These are phyloP conservation scores for Lasius fuliginosus DNA, from an alignment of 2,888 invertebrate genomes.

Conservation along the genomic window DNA sequence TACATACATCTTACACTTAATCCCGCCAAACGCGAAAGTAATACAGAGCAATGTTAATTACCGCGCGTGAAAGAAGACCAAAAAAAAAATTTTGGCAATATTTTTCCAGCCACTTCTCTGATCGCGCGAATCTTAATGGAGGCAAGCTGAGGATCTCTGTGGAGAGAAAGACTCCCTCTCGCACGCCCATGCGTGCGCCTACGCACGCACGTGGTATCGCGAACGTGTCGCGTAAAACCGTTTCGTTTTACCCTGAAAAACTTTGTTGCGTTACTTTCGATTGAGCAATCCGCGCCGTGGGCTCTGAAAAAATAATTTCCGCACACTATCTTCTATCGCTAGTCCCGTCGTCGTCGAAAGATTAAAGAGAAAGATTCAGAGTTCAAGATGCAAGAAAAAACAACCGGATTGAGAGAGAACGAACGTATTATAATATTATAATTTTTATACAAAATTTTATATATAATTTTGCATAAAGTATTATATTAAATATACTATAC, in stretches of 20 bases:
- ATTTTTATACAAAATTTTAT: not conserved
- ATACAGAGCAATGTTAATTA: not conserved
- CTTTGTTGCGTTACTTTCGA: constrained; percentile 60
- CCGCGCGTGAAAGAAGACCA: not conserved
- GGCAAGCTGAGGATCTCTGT: constrained; percentile 52
- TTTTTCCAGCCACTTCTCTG: not conserved
- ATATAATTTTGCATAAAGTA: not conserved
- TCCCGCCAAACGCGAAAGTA: not conserved
- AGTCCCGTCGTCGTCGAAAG: not conserved
- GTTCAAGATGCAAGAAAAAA: not conserved
- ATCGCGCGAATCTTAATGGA: constrained; percentile 19
- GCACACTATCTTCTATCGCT: constrained; percentile 26
- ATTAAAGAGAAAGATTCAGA: not conserved
- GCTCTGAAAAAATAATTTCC: constrained; percentile 49
- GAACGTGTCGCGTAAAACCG: constrained; percentile 55
- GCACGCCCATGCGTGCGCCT: constrained; percentile 63
- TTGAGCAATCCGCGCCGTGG: constrained; percentile 54
- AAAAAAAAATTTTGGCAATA: not conserved
- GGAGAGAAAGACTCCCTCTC: constrained; percentile 66
- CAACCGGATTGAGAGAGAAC: too few species aligned
- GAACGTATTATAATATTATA: not conserved
- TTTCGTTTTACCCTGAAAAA: constrained; percentile 59
- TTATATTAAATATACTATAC: not conserved
- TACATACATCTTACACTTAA: too few species aligned
- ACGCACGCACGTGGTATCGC: constrained; percentile 58